phyloP scores from a whole-genome alignment of 2,888 invertebrate genomes.

The Lomographa bimaculata region DNA sequence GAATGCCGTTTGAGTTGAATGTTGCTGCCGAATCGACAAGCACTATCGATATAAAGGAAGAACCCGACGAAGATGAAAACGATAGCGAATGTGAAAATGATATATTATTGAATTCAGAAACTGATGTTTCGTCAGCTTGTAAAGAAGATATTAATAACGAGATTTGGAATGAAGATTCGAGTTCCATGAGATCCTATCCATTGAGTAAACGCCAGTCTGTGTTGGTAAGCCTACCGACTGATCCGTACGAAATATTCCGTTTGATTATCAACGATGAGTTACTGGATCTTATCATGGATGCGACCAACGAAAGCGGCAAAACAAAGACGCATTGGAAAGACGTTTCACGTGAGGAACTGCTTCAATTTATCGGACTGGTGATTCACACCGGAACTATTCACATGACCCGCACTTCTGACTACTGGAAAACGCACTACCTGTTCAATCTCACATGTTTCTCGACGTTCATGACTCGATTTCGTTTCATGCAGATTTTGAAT shows the following conservation, averaged over 20 bases:
- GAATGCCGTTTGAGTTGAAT: not conserved
- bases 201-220: slow-evolving; percentile 25
- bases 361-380: slow-evolving; percentile 10
- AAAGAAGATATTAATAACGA: too few relatives aligned
- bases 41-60: not conserved
- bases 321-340: not conserved
- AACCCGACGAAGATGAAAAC: not conserved
- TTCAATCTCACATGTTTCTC: slow-evolving; percentile 2
- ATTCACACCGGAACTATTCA: slow-evolving; percentile 15
- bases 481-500: slow-evolving; percentile 8
- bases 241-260: slow-evolving; percentile 35
- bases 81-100: slow-evolving; percentile 1
- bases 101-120: too few relatives aligned
- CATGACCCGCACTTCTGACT: slow-evolving; percentile 2
- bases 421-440: slow-evolving; percentile 15
- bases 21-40: not conserved
- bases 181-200: slow-evolving; percentile 3
- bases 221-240: slow-evolving; percentile 25
- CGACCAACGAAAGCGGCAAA: slow-evolving; percentile 5
- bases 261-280: slow-evolving; percentile 32
- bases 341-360: slow-evolving; percentile 1
- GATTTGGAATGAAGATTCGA: slow-evolving; percentile 2
- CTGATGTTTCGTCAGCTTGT: too few relatives aligned
- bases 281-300: not conserved
- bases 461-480: slow-evolving; percentile 5